A percentile compares a stretch with the other conserved stretches of the same genome.
phyloP scores from a whole-genome alignment of 2,888 invertebrate genomes.

The Agrilus biguttatus region DNA sequence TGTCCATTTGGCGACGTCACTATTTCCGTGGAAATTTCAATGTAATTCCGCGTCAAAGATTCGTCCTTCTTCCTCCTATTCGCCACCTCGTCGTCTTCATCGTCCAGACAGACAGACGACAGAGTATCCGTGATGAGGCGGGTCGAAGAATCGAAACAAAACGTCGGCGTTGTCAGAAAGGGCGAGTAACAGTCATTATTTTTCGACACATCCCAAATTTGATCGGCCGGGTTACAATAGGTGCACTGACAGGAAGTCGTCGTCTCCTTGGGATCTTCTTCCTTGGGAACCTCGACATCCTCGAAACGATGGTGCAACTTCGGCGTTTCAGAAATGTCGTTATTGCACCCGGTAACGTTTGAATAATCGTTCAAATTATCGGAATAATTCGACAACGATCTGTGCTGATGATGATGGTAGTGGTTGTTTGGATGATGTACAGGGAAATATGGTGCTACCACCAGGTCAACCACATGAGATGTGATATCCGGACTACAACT shows the following conservation, averaged over 20 bases:
- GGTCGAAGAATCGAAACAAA: conserved; percentile 3
- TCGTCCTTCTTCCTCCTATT: conserved; percentile 18
- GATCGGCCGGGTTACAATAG: conserved; percentile 59
- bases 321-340: conserved; percentile 19
- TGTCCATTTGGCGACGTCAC: conserved; percentile 65
- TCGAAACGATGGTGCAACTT: conserved; percentile 30
- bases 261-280: conserved; percentile 26
- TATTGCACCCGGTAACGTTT: conserved; percentile 1
- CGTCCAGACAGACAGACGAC: conserved; percentile 18
- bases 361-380: conserved; percentile 6
- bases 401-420: conserved; percentile 1
- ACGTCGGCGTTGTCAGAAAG: conserved; percentile 32
- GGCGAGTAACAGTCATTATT: conserved; percentile 34
- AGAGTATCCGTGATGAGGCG: conserved; percentile 3
- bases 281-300: conserved; percentile 25
- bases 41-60: conserved; percentile 11
- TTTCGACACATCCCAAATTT: conserved; percentile 60
- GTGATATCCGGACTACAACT: conserved; percentile 22
- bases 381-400: conserved; percentile 1
- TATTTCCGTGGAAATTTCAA: conserved; percentile 64
- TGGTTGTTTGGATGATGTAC: conserved; percentile 4
- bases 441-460: too few species aligned
- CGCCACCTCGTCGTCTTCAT: conserved; percentile 17
- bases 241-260: conserved; percentile 53
- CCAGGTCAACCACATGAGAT: too few species aligned